Percentiles rank a stretch among this genome's conserved stretches.
phyloP scores from a whole-genome alignment of 2,113 vertebrate genomes.

The Percopsis transmontana region DNA sequence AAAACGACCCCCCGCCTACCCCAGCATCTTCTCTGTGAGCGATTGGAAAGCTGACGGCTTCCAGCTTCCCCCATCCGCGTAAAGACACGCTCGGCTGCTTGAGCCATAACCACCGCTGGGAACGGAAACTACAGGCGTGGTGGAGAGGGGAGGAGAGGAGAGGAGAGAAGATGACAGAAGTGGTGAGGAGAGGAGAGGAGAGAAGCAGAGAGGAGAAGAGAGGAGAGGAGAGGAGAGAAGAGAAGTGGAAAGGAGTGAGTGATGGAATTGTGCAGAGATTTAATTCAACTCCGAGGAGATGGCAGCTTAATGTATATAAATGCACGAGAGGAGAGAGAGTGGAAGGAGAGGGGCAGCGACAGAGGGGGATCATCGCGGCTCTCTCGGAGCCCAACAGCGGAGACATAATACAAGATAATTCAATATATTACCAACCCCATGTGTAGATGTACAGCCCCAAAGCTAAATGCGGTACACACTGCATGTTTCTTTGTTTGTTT shows the following conservation, averaged over 20 bases:
- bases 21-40: slow-evolving; percentile 23
- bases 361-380: slow-evolving; percentile 34
- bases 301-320: slow-evolving; percentile 73
- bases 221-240: background rate
- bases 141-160: slow-evolving; percentile 17
- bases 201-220: slow-evolving; percentile 31
- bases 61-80: slow-evolving; percentile 19
- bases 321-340: slow-evolving; percentile 48
- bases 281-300: slow-evolving; percentile 65
- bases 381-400: slow-evolving; percentile 49
- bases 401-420: slow-evolving; percentile 62
- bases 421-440: slow-evolving; percentile 51
- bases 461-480: slow-evolving; percentile 32
- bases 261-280: slow-evolving; percentile 64
- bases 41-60: slow-evolving; percentile 39
- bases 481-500: slow-evolving; percentile 47
- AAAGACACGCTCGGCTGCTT: slow-evolving; percentile 41
- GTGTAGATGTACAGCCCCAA: slow-evolving; percentile 43
- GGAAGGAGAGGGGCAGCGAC: slow-evolving; percentile 10
- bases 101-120: slow-evolving; percentile 53
- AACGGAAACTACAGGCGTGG: slow-evolving; percentile 35
- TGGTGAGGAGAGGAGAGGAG: slow-evolving; percentile 4
- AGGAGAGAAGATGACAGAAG: slow-evolving; percentile 24
- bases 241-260: slow-evolving; percentile 46
- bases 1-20: slow-evolving; percentile 27